These are phyloP conservation scores for Tipula unca DNA, from an alignment of 2,888 invertebrate genomes.

Conservation along the genomic window DNA sequence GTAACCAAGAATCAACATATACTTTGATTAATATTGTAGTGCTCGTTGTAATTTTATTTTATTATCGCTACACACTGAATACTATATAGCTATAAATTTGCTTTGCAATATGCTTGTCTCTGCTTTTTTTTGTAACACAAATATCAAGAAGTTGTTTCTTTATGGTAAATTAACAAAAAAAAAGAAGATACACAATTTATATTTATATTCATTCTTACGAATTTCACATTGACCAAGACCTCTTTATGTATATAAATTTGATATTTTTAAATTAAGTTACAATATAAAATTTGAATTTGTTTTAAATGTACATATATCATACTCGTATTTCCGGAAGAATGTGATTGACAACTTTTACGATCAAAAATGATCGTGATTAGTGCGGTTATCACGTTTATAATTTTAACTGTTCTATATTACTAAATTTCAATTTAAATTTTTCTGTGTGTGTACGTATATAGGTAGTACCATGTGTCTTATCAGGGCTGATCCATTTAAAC, in stretches of 20 bases:
- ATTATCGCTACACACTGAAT: not conserved
- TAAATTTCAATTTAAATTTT: not conserved
- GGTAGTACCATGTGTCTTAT: slow-evolving; percentile 25
- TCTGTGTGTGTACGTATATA: not conserved
- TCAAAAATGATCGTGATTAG: not conserved
- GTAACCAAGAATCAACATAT: not conserved
- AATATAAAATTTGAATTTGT: not conserved
- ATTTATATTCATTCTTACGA: not conserved
- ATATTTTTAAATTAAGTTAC: not conserved
- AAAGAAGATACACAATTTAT: not conserved
- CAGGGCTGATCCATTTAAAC: slow-evolving; percentile 45
- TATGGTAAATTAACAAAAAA: not conserved
- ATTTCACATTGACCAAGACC: not conserved
- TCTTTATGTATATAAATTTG: not conserved
- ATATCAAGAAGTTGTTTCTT: not conserved
- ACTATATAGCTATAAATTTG: not conserved
- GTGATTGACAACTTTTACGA: not conserved
- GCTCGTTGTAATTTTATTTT: not conserved
- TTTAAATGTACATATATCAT: not conserved
- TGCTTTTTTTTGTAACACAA: not conserved
- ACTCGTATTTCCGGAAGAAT: not conserved
- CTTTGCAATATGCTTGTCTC: not conserved
- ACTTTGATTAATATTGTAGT: not conserved
- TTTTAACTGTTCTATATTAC: not conserved
- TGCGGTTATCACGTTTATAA: not conserved